Percentiles rank a stretch among this genome's conserved stretches.
These are phyloP conservation scores for Saturnia pavonia DNA, from an alignment of 2,888 invertebrate species.

Conservation along the genomic window DNA sequence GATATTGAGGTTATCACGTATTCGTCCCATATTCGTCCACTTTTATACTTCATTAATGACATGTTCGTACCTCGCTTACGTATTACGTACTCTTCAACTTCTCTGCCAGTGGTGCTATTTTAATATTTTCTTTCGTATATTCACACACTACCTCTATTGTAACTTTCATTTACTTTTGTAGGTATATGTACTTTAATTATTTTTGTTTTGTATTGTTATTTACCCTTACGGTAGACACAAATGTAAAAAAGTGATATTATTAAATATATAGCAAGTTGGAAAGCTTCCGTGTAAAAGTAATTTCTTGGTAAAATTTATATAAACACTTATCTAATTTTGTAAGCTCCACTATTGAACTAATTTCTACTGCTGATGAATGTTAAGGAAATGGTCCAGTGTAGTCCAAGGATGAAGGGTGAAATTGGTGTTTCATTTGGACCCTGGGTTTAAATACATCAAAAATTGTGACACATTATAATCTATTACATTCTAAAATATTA, in stretches of 20 bases:
- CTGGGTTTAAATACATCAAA: slow-evolving; percentile 56
- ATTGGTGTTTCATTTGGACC: slow-evolving; percentile 78
- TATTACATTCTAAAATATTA: slow-evolving; percentile 21
- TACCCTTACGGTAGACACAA: background rate
- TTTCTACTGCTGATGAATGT: slow-evolving; percentile 60
- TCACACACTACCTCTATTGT: too few relatives aligned
- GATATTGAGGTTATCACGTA: too few relatives aligned
- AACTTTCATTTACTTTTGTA: too few relatives aligned
- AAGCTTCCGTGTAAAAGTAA: too few relatives aligned
- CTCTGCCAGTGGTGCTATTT: too few relatives aligned
- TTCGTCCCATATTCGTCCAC: too few relatives aligned
- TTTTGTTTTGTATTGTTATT: too few relatives aligned
- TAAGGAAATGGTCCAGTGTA: slow-evolving; percentile 62
- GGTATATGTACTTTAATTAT: too few relatives aligned
- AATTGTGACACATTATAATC: slow-evolving; percentile 27
- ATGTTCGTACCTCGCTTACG: too few relatives aligned
- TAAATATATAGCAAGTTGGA: background rate
- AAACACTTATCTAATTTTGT: slow-evolving; percentile 24
- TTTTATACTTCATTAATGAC: too few relatives aligned
- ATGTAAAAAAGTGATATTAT: background rate
- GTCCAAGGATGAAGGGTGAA: slow-evolving; percentile 67
- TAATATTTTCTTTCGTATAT: too few relatives aligned
- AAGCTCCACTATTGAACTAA: slow-evolving; percentile 40
- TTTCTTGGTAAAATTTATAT: background rate
- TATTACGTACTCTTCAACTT: too few relatives aligned